Percentiles rank a stretch among this genome's conserved stretches.
Conservation (phyloP, 2,888 invertebrate genomes). For the Drosophila austrosaltans region DNA sequence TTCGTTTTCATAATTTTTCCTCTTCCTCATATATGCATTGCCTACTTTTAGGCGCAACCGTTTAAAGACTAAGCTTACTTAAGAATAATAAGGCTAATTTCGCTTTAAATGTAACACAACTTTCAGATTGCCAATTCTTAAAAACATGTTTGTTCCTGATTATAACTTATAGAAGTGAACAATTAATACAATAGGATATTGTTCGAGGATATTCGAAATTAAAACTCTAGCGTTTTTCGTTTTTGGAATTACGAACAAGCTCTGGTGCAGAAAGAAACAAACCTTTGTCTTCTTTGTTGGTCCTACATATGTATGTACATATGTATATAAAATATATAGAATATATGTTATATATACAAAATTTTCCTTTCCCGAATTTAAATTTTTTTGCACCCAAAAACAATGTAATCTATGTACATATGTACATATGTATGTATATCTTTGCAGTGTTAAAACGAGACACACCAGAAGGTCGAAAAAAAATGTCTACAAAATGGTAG, state of each 20-base stretch:
- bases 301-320: slow-evolving; percentile 36
- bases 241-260: not conserved
- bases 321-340: slow-evolving; percentile 1
- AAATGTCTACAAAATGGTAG: slow-evolving; percentile 25
- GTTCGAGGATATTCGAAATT: too few species aligned
- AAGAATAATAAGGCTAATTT: slow-evolving; percentile 8
- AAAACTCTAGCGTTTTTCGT: too few species aligned
- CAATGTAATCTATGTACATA: slow-evolving; percentile 61
- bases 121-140: too few species aligned
- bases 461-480: slow-evolving; percentile 25
- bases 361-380: slow-evolving; percentile 23
- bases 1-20: slow-evolving; percentile 22
- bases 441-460: slow-evolving; percentile 48
- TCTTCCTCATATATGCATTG: slow-evolving; percentile 3
- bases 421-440: slow-evolving; percentile 38
- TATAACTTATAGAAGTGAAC: too few species aligned
- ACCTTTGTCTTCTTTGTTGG: slow-evolving; percentile 35
- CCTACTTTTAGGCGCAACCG: slow-evolving; percentile 29
- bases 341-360: slow-evolving; percentile 31
- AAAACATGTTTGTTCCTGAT: too few species aligned
- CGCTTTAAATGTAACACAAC: not conserved
- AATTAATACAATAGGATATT: too few species aligned
- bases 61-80: slow-evolving; percentile 23
- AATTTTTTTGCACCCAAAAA: slow-evolving; percentile 54
- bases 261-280: not conserved